Evolutionary conservation across 1,140 invertebrate species (phyloP).

Genomic region (Rhagoletis zephyria): DNA sequence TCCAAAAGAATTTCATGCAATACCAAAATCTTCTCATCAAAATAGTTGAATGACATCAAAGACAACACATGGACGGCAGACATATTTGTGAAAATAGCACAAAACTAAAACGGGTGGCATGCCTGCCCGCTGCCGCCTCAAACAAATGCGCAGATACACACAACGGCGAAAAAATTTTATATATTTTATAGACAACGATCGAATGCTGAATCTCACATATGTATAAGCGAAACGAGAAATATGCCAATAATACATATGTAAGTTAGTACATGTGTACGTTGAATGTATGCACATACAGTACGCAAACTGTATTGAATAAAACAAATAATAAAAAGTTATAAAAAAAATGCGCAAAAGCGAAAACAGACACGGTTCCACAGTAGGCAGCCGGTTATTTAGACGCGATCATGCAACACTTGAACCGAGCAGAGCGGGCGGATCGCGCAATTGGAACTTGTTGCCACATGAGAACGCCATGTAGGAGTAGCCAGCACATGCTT

Average conservation of each 20-base stretch:
- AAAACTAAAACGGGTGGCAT: conserved; percentile 51
- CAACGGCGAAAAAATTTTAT: not conserved
- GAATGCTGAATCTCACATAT: not conserved
- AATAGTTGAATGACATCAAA: conserved; percentile 52
- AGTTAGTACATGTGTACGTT: not conserved
- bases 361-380: not conserved
- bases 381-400: conserved; percentile 30
- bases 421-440: not conserved
- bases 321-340: conserved; percentile 1
- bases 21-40: conserved; percentile 53
- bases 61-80: conserved; percentile 48
- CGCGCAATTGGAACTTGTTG: conserved; percentile 37
- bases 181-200: not conserved
- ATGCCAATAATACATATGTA: not conserved
- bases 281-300: not conserved
- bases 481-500: conserved; percentile 2
- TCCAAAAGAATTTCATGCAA: conserved; percentile 31
- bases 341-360: not conserved
- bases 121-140: not conserved
- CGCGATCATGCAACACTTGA: conserved; percentile 18
- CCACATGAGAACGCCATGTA: conserved; percentile 47
- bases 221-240: not conserved
- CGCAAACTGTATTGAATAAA: not conserved
- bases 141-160: not conserved
- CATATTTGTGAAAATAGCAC: conserved; percentile 48